Conservation (phyloP, 2,797 vertebrate species). For the Melanotaenia boesemani region DNA sequence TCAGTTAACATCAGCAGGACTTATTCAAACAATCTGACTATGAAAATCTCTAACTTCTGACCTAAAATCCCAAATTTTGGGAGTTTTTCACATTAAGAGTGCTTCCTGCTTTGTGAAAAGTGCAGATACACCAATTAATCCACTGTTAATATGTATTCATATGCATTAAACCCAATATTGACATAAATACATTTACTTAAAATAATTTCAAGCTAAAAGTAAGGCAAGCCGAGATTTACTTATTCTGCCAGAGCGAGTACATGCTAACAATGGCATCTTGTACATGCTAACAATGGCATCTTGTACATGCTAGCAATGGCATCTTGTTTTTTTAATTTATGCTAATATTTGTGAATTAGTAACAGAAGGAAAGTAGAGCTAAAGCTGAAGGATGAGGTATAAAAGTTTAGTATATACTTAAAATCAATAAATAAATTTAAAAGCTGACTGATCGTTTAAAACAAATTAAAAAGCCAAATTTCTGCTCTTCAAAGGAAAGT, state of each 20-base stretch:
- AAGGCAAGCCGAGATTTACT: background rate
- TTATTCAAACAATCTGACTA: background rate
- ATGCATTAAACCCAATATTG: background rate
- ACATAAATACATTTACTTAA: background rate
- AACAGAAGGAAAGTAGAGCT: background rate
- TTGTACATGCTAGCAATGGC: no score
- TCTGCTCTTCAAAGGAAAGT: no score
- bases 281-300: no score
- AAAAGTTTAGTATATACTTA: background rate
- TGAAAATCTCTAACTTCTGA: background rate
- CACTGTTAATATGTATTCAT: background rate
- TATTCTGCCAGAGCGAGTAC: background rate
- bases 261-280: no score
- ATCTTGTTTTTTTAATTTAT: no score
- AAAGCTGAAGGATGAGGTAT: background rate
- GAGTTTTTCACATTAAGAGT: background rate
- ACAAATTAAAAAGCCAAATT: no score
- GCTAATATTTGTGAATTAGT: background rate
- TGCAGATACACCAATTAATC: fast-evolving
- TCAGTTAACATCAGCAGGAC: background rate
- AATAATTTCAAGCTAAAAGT: no score
- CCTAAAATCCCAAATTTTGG: background rate
- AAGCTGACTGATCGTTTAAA: no score
- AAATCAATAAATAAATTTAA: background rate
- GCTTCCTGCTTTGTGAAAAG: background rate